Evolutionary conservation across 53 echinoderm and acorn worm species (phyloP).

Genomic region (Paracentrotus lividus): DNA sequence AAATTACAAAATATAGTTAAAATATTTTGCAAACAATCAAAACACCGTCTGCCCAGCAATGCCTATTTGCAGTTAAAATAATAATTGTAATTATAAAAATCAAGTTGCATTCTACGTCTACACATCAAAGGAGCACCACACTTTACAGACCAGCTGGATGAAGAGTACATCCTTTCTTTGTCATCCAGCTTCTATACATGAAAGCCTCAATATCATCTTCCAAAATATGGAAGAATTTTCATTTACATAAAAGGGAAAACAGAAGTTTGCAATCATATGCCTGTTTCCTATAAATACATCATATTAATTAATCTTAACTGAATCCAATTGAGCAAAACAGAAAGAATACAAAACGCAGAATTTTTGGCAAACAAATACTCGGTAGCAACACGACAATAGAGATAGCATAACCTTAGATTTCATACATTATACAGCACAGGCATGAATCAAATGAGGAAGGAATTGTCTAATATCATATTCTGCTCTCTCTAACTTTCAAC

Average conservation of each 20-base stretch:
- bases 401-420: not conserved
- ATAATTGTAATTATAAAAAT: not conserved
- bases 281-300: constrained; percentile 12
- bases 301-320: not conserved
- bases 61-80: not conserved
- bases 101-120: not conserved
- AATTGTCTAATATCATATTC: not conserved
- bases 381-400: not conserved
- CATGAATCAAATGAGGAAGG: not conserved
- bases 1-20: constrained; percentile 12
- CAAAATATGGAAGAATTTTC: not conserved
- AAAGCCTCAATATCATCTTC: constrained; percentile 35
- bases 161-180: not conserved
- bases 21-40: not conserved
- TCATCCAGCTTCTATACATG: not conserved
- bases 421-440: not conserved
- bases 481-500: not conserved
- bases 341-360: constrained; percentile 28
- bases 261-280: not conserved
- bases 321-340: not conserved
- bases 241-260: not conserved
- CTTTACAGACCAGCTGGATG: constrained; percentile 46
- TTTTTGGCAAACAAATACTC: constrained; percentile 48
- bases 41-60: not conserved
- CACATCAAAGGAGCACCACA: constrained; percentile 12